Evolutionary conservation across 2,113 vertebrate species (phyloP), one percentile per base, ranked within the genome.

Genomic region (Irena cyanogastra): DNA sequence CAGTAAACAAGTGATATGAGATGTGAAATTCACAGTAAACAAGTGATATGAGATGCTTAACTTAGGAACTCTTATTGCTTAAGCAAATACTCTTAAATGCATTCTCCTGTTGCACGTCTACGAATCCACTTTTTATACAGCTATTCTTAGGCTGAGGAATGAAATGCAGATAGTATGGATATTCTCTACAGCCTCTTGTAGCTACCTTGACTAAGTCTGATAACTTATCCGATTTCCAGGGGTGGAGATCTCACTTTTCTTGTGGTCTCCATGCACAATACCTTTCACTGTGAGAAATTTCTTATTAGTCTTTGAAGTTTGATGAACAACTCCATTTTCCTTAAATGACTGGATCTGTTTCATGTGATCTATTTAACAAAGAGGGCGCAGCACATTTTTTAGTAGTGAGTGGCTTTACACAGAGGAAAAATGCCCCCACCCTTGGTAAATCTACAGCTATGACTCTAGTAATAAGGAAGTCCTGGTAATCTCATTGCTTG

Each of bases 301-400:
- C 23, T 72, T 72, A 64, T 41, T 89, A 87, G 33, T 83, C 70
- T 87, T 6, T 89, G 65, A 71, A 68, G 57, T 78, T 42, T 75
- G 47, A 60, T 68, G 41, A 76, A n/a, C n/a, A 14, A 9, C 20
- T 94, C 30, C 27, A 39, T 85, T 95, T 87, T 83, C 63, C 85
- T 90, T 57, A 83, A 90, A 87, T 74, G 77, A 87, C 84, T 83
- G 39, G 10, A 83, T 89, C 37, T 71, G 20, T 75, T 96, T 88
- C 59, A 74, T 56, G 26, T 31, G 14, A 50, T 77, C 35, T 93
- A 52, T 96, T 93, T 94, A 91, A 83, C 27, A 85, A 83, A 93
- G 33, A 95, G 71, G 93, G 75, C 6, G 90, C 41, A 95, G 94
- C 71, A 77, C 82, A 86, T 96, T 96, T 95, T 93, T 88, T 47